These are phyloP conservation scores for Poeciliopsis paucimaculata DNA, from an alignment of 2,797 vertebrate species.

Conservation along the genomic window DNA sequence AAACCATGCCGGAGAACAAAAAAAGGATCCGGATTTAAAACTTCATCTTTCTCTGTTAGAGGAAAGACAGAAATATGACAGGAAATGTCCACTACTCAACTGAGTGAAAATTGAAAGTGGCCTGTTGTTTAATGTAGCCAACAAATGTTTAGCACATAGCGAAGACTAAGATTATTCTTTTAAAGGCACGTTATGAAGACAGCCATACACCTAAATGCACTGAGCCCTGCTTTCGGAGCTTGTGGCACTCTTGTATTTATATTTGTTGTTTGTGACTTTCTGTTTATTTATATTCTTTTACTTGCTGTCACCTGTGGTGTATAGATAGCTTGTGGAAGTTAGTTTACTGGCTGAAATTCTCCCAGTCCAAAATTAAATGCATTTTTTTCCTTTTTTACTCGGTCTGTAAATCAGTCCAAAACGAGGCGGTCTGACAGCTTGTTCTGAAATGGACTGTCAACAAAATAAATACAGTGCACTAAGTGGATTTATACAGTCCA, in stretches of 20 bases:
- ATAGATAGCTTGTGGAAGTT: slow-evolving; percentile 34
- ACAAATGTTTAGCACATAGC: slow-evolving; percentile 58
- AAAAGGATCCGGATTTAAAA: slow-evolving; percentile 27
- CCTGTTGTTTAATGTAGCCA: slow-evolving; percentile 39
- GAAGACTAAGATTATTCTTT: slow-evolving; percentile 54
- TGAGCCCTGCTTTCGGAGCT: slow-evolving; percentile 21
- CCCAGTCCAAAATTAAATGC: slow-evolving; percentile 33
- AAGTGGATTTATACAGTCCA: slow-evolving; percentile 47
- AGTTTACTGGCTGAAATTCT: slow-evolving; percentile 24
- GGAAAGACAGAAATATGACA: slow-evolving; percentile 40
- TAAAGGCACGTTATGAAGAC: slow-evolving; percentile 30
- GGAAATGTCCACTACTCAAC: slow-evolving; percentile 32
- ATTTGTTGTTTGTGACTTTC: slow-evolving; percentile 18
- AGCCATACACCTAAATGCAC: slow-evolving; percentile 32
- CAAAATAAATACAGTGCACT: slow-evolving; percentile 43
- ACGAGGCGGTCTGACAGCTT: slow-evolving; percentile 41
- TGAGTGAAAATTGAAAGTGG: slow-evolving; percentile 58
- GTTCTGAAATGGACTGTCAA: slow-evolving; percentile 52
- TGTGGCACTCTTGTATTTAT: slow-evolving; percentile 15
- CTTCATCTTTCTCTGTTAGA: slow-evolving; percentile 33
- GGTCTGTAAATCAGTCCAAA: slow-evolving; percentile 40
- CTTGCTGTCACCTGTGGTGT: slow-evolving; percentile 41
- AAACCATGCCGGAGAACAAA: slow-evolving; percentile 20
- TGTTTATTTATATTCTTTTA: slow-evolving; percentile 26
- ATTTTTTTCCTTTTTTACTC: slow-evolving; percentile 20